phyloP scores from a whole-genome alignment of 2,113 vertebrate species.

The Atherinomorus stipes region DNA sequence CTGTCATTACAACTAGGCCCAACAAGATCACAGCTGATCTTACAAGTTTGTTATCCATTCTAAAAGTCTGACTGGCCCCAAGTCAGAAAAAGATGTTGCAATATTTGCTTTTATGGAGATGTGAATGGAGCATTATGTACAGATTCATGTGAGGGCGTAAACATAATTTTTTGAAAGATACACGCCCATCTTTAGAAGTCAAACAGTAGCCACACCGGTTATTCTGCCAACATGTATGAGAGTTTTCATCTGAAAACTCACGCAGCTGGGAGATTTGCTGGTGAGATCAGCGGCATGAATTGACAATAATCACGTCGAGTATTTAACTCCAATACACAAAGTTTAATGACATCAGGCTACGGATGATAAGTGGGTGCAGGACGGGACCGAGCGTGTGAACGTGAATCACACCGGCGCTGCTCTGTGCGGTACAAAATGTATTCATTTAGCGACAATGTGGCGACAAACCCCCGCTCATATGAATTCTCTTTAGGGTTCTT shows the following conservation, averaged over 20 bases:
- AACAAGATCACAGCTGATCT: too few species aligned
- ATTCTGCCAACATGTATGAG: slow-evolving; percentile 1
- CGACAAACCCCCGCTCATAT: not conserved
- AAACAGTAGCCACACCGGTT: slow-evolving; percentile 48
- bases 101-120: too few species aligned
- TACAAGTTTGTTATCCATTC: too few species aligned
- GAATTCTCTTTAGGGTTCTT: not conserved
- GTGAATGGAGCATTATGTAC: not conserved
- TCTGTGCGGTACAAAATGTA: not conserved
- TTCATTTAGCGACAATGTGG: not conserved
- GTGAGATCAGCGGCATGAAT: not conserved
- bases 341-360: not conserved
- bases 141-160: not conserved
- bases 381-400: too few species aligned
- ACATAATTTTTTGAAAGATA: not conserved
- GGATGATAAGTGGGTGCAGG: too few species aligned
- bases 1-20: too few species aligned
- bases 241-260: not conserved
- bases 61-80: too few species aligned
- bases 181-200: not conserved
- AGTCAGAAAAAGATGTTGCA: too few species aligned
- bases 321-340: not conserved
- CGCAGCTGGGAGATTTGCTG: not conserved
- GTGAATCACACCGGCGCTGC: too few species aligned
- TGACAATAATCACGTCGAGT: not conserved